Percentiles rank a stretch among this genome's conserved stretches.
Evolutionary conservation across 2,797 vertebrate genomes (phyloP).

Genomic region (Geotria australis): DNA sequence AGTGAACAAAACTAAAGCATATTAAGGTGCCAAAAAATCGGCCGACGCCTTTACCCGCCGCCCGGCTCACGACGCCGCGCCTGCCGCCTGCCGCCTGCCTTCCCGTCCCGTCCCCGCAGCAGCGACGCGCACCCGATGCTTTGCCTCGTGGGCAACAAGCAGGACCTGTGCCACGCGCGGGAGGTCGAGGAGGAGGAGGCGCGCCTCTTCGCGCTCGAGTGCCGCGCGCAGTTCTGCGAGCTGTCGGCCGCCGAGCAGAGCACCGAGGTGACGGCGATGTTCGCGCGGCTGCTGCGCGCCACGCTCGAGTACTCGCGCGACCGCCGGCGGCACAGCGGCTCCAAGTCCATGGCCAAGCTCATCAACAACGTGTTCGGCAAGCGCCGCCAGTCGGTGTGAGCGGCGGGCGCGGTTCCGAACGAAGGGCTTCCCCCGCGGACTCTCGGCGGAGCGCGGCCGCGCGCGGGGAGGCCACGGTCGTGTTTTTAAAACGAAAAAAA

Average conservation of each 20-base stretch:
- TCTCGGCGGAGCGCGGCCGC: no score
- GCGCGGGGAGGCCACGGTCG: no score
- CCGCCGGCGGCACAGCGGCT: conserved; percentile 30
- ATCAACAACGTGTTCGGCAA: conserved; percentile 57
- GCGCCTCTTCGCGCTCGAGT: conserved; percentile 23
- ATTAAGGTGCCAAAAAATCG: no score
- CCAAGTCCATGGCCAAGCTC: conserved; percentile 45
- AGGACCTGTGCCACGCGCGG: conserved; percentile 41
- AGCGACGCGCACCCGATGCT: conserved; percentile 17
- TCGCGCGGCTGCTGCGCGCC: conserved; percentile 25
- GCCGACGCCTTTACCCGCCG: no score
- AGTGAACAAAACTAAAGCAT: no score
- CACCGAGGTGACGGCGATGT: conserved; percentile 36
- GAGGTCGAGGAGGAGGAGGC: conserved; percentile 38
- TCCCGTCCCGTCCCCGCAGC: conserved; percentile 2
- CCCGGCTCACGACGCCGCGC: no score
- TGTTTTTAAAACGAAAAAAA: no score
- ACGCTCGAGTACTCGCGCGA: conserved; percentile 22
- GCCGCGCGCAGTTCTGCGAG: conserved; percentile 36
- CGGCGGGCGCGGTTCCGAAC: no score
- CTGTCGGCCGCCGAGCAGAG: conserved; percentile 44
- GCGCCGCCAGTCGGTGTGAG: conserved; percentile 42
- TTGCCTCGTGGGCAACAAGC: conserved; percentile 48
- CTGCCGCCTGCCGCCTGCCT: no score
- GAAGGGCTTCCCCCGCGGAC: no score